phyloP scores from a whole-genome alignment of 2,888 invertebrate genomes.

The Tenthredo notha region DNA sequence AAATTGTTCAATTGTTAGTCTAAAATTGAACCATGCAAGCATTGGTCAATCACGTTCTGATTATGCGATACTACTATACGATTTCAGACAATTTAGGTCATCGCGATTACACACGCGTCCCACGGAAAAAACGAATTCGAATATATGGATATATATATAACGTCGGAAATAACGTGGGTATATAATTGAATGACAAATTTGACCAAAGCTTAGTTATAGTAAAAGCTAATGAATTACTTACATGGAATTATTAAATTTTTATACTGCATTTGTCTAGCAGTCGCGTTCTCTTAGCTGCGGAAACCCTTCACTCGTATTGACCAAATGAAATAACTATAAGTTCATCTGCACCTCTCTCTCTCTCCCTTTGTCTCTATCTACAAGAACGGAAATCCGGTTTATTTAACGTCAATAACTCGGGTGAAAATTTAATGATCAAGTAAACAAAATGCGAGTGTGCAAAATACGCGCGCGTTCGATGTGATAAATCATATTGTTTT shows the following conservation, averaged over 20 bases:
- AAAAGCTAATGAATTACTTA: background rate
- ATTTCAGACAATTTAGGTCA: conserved; percentile 40
- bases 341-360: background rate
- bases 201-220: background rate
- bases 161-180: too few relatives aligned
- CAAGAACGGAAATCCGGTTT: conserved; percentile 32
- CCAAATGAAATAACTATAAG: background rate
- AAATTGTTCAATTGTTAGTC: conserved; percentile 34
- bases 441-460: background rate
- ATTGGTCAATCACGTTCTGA: conserved; percentile 4
- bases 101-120: background rate
- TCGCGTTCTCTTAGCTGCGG: background rate
- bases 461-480: background rate
- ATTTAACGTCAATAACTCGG: background rate
- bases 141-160: background rate
- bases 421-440: background rate
- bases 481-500: background rate
- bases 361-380: background rate
- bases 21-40: background rate
- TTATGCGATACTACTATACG: conserved; percentile 6
- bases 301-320: background rate
- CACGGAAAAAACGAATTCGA: conserved; percentile 3
- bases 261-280: background rate
- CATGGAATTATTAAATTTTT: background rate
- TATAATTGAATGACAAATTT: background rate